Evolutionary conservation across 1,140 invertebrate genomes (phyloP).

Genomic region (Dendrolimus kikuchii): DNA sequence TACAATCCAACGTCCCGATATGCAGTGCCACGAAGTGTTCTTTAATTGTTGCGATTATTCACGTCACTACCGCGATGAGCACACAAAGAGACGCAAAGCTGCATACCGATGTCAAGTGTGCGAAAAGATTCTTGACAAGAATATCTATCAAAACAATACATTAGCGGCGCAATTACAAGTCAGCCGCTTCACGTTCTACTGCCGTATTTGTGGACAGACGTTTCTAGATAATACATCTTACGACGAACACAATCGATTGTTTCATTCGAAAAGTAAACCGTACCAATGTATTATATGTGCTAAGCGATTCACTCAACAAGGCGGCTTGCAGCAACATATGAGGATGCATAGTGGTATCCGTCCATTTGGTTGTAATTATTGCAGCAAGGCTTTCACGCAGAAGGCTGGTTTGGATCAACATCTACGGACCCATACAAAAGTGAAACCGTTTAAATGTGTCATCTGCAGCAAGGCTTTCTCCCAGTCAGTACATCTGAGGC

Average conservation of each 20-base stretch:
- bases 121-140: slow-evolving; percentile 55
- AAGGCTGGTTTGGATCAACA: slow-evolving; percentile 77
- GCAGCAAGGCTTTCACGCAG: slow-evolving; percentile 90
- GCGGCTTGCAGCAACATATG: slow-evolving; percentile 71
- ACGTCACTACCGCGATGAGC: slow-evolving; percentile 57
- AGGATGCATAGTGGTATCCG: slow-evolving; percentile 81
- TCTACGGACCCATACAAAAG: slow-evolving; percentile 78
- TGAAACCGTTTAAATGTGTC: slow-evolving; percentile 78
- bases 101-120: slow-evolving; percentile 65
- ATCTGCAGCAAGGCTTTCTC: slow-evolving; percentile 80
- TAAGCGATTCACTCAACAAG: slow-evolving; percentile 64
- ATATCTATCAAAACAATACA: slow-evolving; percentile 20
- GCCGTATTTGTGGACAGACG: slow-evolving; percentile 55
- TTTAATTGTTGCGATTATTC: slow-evolving; percentile 67
- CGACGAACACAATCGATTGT: slow-evolving; percentile 65
- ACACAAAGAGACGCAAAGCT: slow-evolving; percentile 59
- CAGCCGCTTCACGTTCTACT: slow-evolving; percentile 29
- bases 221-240: slow-evolving; percentile 59
- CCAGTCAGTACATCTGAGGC: slow-evolving; percentile 62
- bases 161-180: slow-evolving; percentile 16
- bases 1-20: slow-evolving; percentile 34
- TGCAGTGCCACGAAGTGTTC: slow-evolving; percentile 55
- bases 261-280: slow-evolving; percentile 68
- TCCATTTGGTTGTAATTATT: slow-evolving; percentile 89
- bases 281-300: slow-evolving; percentile 58